These are phyloP conservation scores for Silurus lanzhouensis DNA, from an alignment of 2,797 vertebrate genomes.

Conservation along the genomic window DNA sequence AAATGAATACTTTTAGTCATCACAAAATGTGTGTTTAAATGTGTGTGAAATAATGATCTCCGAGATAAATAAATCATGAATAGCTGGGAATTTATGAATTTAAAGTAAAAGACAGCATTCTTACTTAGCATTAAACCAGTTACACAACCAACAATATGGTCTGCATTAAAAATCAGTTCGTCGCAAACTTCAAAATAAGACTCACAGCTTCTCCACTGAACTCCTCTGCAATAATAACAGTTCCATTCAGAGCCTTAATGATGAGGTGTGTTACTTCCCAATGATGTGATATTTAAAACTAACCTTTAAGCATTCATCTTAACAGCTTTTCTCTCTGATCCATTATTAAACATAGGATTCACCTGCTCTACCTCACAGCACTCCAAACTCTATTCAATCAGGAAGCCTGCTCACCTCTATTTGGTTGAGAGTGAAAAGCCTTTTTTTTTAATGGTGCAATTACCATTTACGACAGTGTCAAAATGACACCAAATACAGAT, in stretches of 20 bases:
- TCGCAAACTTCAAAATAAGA: neutral
- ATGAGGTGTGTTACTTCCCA: neutral
- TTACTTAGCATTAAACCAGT: neutral
- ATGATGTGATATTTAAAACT: neutral
- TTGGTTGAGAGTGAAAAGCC: neutral
- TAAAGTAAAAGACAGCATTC: neutral
- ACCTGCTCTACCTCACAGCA: conserved; percentile 1
- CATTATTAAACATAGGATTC: conserved; percentile 16
- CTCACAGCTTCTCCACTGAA: neutral
- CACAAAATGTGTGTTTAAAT: neutral
- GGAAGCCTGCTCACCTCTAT: neutral
- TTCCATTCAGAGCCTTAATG: neutral
- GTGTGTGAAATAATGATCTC: neutral
- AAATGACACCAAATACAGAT: neutral
- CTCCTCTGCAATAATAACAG: neutral
- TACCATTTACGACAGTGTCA: neutral
- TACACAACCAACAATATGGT: neutral
- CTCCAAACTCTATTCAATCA: neutral
- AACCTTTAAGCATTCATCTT: conserved; percentile 10
- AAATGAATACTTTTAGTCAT: neutral
- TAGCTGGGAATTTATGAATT: neutral
- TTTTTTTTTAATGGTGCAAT: neutral
- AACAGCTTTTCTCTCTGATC: neutral
- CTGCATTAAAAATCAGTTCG: neutral
- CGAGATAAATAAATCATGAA: neutral